Evolutionary conservation across 2,888 invertebrate genomes (phyloP).

Genomic region (Trichacis sp.): DNA sequence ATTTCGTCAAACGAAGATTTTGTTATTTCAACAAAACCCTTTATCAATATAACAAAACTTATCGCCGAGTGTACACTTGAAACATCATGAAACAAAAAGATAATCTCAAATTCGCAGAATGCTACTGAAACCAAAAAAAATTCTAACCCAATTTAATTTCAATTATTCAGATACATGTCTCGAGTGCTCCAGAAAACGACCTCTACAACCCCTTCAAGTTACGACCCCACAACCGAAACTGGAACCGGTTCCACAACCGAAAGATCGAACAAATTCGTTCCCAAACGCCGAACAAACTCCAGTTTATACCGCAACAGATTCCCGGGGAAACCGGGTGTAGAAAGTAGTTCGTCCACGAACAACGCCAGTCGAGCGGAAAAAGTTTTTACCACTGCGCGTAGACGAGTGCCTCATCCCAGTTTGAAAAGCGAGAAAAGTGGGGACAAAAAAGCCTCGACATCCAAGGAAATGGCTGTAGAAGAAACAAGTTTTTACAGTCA

Average conservation of each 20-base stretch:
- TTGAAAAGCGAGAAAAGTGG: conserved; percentile 45
- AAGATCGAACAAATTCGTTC: conserved; percentile 52
- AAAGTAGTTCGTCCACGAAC: conserved; percentile 31
- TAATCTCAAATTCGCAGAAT: too few species aligned
- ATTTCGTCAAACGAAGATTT: too few species aligned
- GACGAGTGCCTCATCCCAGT: conserved; percentile 47
- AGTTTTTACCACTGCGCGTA: conserved; percentile 55
- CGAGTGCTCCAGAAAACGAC: conserved; percentile 55
- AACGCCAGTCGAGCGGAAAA: conserved; percentile 56
- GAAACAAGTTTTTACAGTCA: conserved; percentile 70
- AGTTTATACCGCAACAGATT: conserved; percentile 58
- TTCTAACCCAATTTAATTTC: too few species aligned
- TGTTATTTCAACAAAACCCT: too few species aligned
- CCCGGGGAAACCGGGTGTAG: conserved; percentile 34
- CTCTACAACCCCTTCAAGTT: conserved; percentile 45
- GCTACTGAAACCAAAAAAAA: too few species aligned
- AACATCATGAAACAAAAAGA: too few species aligned
- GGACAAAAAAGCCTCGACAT: conserved; percentile 64
- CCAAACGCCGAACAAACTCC: conserved; percentile 55
- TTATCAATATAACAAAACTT: too few species aligned
- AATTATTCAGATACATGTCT: conserved; percentile 48
- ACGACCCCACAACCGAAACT: conserved; percentile 27
- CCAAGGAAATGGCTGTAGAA: conserved; percentile 70
- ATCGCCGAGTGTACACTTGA: too few species aligned
- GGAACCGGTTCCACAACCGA: conserved; percentile 49